Percentiles rank a stretch among this genome's conserved stretches.
Conservation (phyloP, 2,113 vertebrate genomes). For the Dissostichus mawsoni region DNA sequence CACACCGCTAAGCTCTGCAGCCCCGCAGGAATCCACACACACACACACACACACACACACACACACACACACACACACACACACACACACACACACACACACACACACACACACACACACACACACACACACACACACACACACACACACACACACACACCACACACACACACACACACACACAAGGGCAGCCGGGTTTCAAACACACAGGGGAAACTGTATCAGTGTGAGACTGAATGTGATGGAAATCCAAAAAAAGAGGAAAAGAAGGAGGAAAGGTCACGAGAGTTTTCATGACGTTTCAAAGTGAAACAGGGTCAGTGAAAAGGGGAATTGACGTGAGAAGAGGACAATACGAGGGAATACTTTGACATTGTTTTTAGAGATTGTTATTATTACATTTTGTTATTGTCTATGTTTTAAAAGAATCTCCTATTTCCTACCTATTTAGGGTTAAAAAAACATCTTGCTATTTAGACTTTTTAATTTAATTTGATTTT, state of each 20-base stretch:
- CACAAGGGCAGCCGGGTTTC: slow-evolving; percentile 21
- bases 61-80: no score
- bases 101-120: slow-evolving; percentile 24
- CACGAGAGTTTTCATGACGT: neutral
- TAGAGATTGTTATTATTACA: no score
- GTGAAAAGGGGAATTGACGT: neutral
- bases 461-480: no score
- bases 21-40: slow-evolving; percentile 64
- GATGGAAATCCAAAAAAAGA: neutral
- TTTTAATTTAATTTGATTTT: no score
- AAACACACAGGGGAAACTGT: slow-evolving; percentile 32
- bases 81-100: slow-evolving; percentile 33
- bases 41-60: slow-evolving; percentile 42
- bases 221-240: slow-evolving; percentile 26
- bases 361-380: no score
- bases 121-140: slow-evolving; percentile 37
- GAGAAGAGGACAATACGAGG: neutral
- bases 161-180: slow-evolving; percentile 5
- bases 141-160: slow-evolving; percentile 37
- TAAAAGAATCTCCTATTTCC: no score
- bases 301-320: slow-evolving; percentile 14
- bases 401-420: no score
- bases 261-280: neutral
- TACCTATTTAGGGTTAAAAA: no score
- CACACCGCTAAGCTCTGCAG: slow-evolving; percentile 55